Base-by-base conservation (phyloP, 2,797 vertebrate genomes). In the Spinus pinus region DNA sequence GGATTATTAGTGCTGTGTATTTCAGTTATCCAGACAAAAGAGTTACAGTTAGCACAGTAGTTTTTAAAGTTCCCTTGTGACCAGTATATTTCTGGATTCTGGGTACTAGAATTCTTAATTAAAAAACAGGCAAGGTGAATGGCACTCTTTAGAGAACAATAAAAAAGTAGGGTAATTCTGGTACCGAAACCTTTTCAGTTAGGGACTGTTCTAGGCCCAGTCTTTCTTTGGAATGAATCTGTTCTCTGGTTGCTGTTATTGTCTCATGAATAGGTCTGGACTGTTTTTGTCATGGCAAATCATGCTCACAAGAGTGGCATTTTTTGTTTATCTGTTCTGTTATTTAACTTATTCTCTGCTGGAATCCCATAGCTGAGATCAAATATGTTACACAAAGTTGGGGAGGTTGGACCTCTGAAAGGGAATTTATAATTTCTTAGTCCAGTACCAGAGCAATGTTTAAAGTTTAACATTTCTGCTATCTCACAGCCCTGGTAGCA, bases 291-390 rank as follows among this genome's bases (percentile, higher is more conserved):
- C 39, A 41, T 88, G 64, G 71, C 58, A 87, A 46, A 92, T 17
- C 15, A 2, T 41, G 15, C 33, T 84, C 13, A 25, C 24, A 30
- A 5, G 31, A 65, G 53, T 83, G 69, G 79, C 57, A 27, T 62
- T 57, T 15, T 49, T 61, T 60, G 33, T 79, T 67, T 35, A 16
- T 80, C 56, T 75, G 27, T 39, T 79, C 19, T 5, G 24, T 73
- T 88, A 42, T 61, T 75, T 95, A 14, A 66, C 24, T 83, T 81
- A 50, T 0, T 79, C 14, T 92, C 14, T 93, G 46, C 31, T n/a
- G 81, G 98, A 98, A 90, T 97, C 97, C 54, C 9, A 1, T 81
- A 98, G 97, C 75, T 98, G 98, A 98, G 19, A n/a, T 51, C 2
- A 10, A 13, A 35, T 31, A 31, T 0, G 0, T 42, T 27, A 10